Percentiles rank a stretch among this genome's conserved stretches.
phyloP scores from a whole-genome alignment of 2,888 invertebrate genomes.

The Ephialtes manifestator region DNA sequence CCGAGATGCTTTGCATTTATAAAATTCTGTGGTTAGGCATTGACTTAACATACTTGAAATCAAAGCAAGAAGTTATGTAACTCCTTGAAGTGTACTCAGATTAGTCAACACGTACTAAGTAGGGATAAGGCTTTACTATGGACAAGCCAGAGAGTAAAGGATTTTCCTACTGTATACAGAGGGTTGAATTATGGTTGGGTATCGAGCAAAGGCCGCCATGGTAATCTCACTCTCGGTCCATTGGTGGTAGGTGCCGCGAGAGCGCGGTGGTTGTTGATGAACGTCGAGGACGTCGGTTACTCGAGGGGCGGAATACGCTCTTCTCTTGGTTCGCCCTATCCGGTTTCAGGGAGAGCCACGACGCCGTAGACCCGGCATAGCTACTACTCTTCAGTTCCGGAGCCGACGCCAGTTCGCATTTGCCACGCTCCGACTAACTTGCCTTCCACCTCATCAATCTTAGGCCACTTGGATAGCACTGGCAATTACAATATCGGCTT shows the following conservation, averaged over 20 bases:
- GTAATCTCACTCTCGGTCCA: conserved; percentile 45
- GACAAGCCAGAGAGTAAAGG: conserved; percentile 6
- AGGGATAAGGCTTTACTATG: neutral
- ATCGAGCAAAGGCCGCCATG: conserved; percentile 37
- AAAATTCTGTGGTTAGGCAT: neutral
- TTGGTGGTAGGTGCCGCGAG: conserved; percentile 34
- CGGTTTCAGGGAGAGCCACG: conserved; percentile 58
- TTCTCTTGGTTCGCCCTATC: conserved; percentile 59
- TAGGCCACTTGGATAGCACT: conserved; percentile 83
- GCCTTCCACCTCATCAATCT: conserved; percentile 84
- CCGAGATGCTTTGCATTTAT: neutral
- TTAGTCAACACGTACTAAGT: conserved; percentile 12
- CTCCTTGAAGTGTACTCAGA: neutral
- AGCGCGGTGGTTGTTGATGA: conserved; percentile 55
- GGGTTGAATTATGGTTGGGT: conserved; percentile 44
- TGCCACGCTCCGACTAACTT: conserved; percentile 81
- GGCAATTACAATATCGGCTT: conserved; percentile 85
- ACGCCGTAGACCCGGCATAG: conserved; percentile 51
- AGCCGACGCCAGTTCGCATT: conserved; percentile 77
- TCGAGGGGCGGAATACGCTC: conserved; percentile 44
- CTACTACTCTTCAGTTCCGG: conserved; percentile 35
- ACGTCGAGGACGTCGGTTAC: conserved; percentile 57
- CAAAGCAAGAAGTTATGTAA: neutral
- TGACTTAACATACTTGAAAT: neutral
- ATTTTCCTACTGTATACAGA: neutral